These are phyloP conservation scores for Entomobrya proxima DNA, from an alignment of 2,888 invertebrate species.

Conservation along the genomic window DNA sequence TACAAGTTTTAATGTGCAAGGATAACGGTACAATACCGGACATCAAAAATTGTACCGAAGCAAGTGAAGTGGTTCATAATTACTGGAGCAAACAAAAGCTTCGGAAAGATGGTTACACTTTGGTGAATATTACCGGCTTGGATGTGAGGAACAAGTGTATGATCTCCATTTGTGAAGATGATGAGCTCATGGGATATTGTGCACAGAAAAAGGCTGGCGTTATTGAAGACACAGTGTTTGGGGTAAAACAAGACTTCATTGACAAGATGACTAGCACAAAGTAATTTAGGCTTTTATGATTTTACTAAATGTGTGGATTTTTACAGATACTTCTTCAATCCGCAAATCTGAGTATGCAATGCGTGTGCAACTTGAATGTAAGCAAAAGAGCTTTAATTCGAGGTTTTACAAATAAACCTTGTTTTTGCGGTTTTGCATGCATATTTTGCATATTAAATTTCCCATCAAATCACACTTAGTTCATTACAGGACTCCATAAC, in stretches of 20 bases:
- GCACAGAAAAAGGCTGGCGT: background rate
- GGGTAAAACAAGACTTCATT: background rate
- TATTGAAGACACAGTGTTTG: background rate
- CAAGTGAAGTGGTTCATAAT: background rate
- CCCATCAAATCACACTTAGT: background rate
- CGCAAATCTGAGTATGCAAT: background rate
- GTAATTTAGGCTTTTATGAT: background rate
- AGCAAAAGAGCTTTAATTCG: background rate
- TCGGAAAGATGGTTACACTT: background rate
- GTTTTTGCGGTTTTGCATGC: too few species aligned
- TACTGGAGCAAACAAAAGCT: background rate
- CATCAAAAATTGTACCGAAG: background rate
- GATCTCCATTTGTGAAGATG: constrained; percentile 39
- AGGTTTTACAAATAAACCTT: too few species aligned
- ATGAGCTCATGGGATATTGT: constrained; percentile 58
- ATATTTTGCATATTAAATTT: background rate
- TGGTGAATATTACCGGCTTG: background rate
- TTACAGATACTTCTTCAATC: constrained; percentile 29
- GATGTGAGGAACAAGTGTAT: constrained; percentile 2
- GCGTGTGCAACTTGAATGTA: constrained; percentile 26
- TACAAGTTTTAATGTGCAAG: too few species aligned
- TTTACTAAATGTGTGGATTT: background rate
- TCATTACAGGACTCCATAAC: background rate
- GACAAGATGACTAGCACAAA: background rate
- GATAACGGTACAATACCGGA: background rate